Evolutionary conservation across 2,888 invertebrate species (phyloP), one percentile per base, ranked within the genome.

Genomic region (Galerucella pusilla): DNA sequence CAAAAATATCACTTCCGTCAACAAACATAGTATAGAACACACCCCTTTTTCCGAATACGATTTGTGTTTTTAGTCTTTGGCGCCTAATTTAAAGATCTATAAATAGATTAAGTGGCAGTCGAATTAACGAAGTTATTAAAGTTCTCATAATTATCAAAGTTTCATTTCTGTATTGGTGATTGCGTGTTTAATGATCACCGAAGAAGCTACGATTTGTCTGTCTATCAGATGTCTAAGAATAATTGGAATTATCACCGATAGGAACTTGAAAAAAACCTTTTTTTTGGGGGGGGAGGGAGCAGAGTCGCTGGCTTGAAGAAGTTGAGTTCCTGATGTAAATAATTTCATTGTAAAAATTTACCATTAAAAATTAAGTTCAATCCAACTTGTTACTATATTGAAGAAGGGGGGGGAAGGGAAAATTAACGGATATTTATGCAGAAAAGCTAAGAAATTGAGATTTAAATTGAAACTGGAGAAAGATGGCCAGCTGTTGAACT

Each of bases 191-290:
- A 54, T 65, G 68, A 76, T 57, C 71, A 64, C 76, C 74, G 78
- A 79, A 77, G 78, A 77, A 78, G 79, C 71, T 73, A 73, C 78
- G 66, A 77, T 63, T 73, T 78, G 77, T 68, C 79, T 77, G 75
- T 80, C 80, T 76, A 73, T 80, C 80, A 80, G 66, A 75, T 78
- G 80, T 80, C 80, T 79, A 77, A 80, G 78, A 79, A 77, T 79
- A 77, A 80, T 80, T 80, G 71, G 76, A 68, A 72, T 67, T 60
- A 69, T 69, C 69, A 49, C n/a, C 28, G 61, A 57, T 61, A 20
- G 57, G 11, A 68, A 45, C 68, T 57, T 67, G 20, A 20, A 20
- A n/a, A 52, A 52, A 52, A n/a, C 0, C 6, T n/a, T n/a, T 52
- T 52, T 52, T 14, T 52, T 2, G 6, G 6, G 6, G 6, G 35